A percentile compares a stretch with the other conserved stretches of the same genome.
These are phyloP conservation scores for Camponotus fellah DNA, from an alignment of 2,888 invertebrate species.

Conservation along the genomic window DNA sequence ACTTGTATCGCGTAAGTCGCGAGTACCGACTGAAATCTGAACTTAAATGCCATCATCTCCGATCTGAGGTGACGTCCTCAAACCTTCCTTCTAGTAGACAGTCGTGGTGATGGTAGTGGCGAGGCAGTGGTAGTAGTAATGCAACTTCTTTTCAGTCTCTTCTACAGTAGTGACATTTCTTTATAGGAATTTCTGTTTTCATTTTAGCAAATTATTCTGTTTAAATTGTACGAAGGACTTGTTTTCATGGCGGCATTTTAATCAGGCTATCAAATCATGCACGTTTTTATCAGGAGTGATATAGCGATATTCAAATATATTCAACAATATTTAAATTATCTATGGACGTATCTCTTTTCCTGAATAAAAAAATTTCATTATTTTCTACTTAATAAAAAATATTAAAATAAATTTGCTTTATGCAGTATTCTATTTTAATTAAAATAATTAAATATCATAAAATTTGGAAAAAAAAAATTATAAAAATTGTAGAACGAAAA, in stretches of 20 bases:
- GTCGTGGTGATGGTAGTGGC: slow-evolving; percentile 54
- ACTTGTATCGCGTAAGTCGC: slow-evolving; percentile 81
- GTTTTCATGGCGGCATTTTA: not conserved
- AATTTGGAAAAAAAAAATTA: too few relatives aligned
- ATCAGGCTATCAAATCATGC: not conserved
- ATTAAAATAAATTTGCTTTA: too few relatives aligned
- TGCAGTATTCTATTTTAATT: too few relatives aligned
- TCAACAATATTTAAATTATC: slow-evolving; percentile 6
- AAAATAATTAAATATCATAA: too few relatives aligned
- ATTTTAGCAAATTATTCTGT: slow-evolving; percentile 63
- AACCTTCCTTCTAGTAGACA: slow-evolving; percentile 68
- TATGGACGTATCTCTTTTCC: not conserved
- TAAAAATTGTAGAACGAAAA: too few relatives aligned
- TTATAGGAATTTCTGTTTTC: slow-evolving; percentile 69
- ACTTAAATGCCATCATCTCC: slow-evolving; percentile 83
- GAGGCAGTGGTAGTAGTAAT: slow-evolving; percentile 45
- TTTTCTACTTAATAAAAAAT: not conserved
- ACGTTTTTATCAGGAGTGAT: not conserved
- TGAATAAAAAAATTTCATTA: not conserved
- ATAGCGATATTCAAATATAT: slow-evolving; percentile 3
- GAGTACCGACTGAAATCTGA: slow-evolving; percentile 84
- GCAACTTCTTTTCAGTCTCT: slow-evolving; percentile 55
- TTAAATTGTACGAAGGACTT: slow-evolving; percentile 55
- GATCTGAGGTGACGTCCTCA: slow-evolving; percentile 82
- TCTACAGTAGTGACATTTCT: slow-evolving; percentile 67